phyloP scores from a whole-genome alignment of 2,113 vertebrate genomes.

The Phylloscopus trochilus region DNA sequence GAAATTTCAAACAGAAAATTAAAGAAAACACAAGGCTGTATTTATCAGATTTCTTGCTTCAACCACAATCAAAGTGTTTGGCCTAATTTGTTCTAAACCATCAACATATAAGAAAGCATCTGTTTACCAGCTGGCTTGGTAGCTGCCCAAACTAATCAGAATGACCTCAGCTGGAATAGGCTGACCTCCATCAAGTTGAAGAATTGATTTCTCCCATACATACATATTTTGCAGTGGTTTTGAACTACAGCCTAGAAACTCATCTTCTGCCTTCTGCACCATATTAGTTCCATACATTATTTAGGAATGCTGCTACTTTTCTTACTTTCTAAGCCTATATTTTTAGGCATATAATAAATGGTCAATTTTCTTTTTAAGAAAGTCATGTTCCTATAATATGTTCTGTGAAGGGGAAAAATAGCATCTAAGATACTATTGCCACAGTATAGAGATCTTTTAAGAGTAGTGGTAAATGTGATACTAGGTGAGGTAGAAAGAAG shows the following conservation, averaged over 20 bases:
- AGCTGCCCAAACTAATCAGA: conserved; percentile 42
- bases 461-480: background rate
- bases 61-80: background rate
- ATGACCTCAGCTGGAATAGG: conserved; percentile 43
- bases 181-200: conserved; percentile 30
- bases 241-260: conserved; percentile 7
- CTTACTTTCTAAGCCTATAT: background rate
- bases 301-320: background rate
- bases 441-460: background rate
- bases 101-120: conserved; percentile 18
- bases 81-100: background rate
- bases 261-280: background rate
- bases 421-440: background rate
- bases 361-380: background rate
- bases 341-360: background rate
- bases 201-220: background rate
- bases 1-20: background rate
- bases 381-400: background rate
- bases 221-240: background rate
- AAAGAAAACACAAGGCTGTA: background rate
- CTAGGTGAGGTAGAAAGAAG: background rate
- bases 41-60: background rate
- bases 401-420: background rate
- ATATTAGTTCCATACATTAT: background rate
- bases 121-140: conserved; percentile 49